Evolutionary conservation across 2,888 invertebrate genomes (phyloP), one percentile per base, ranked within the genome.

Genomic region (Barypeithes pellucidus): DNA sequence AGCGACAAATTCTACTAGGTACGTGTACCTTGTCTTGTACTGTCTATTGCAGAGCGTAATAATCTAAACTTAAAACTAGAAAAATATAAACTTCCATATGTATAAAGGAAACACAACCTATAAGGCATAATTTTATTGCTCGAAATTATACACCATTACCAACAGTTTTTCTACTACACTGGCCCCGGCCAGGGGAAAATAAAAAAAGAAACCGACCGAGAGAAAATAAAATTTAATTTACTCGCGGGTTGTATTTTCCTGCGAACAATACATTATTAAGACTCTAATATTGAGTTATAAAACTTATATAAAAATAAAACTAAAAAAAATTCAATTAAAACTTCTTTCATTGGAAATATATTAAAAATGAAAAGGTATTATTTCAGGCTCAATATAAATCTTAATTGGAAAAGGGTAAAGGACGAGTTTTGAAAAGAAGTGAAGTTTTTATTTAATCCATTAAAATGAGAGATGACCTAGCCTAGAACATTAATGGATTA

Each of bases 331-430:
- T 67, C 75, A 71, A 75, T 75, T 75, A 57, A 57, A 57, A 57
- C 54, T 65, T 63, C 63, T 45, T 75, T 71, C 75, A 75, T 71
- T 67, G 71, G 70, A 71, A 66, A 71, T 75, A 71, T 75, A 71
- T 75, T 75, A 71, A 75, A 75, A 75, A 71, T 72, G 71, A 71
- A 75, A 75, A 71, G 67, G 75, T 75, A 75, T 75, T 75, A 75
- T 71, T 75, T 71, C 71, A 67, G 67, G 67, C 67, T 71, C 71
- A 75, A 75, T 75, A 75, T 75, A 75, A 71, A 72, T 75, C 67
- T 75, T 75, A 71, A 75, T 75, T 75, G 71, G 47, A 75, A 71
- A 75, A 63, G 75, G 54, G 57, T 60, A 67, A 57, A 22, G 57
- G 67, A 71, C 61, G 62, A 62, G 62, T 47, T 67, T 62, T 50